phyloP scores from a whole-genome alignment of 2,888 invertebrate genomes.

The Chrysodeixis includens region DNA sequence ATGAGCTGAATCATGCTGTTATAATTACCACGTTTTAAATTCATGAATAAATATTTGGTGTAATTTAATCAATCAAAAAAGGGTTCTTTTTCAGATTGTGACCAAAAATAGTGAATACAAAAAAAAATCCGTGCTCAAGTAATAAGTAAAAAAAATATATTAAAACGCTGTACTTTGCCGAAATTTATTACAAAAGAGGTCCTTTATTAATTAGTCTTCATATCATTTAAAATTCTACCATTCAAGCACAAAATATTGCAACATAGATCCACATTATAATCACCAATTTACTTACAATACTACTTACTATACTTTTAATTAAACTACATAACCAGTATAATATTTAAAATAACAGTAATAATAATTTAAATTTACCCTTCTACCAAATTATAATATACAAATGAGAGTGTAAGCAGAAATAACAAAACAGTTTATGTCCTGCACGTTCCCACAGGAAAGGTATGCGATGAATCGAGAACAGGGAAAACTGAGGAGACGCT shows the following conservation, averaged over 20 bases:
- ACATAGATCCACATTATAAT: too few relatives aligned
- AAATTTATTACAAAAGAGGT: too few relatives aligned
- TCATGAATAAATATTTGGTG: conserved; percentile 48
- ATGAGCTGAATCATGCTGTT: conserved; percentile 84
- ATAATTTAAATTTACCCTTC: conserved; percentile 76
- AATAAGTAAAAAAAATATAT: too few relatives aligned
- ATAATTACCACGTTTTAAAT: conserved; percentile 74
- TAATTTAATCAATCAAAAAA: not conserved
- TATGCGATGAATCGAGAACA: conserved; percentile 76
- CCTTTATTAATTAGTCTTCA: too few relatives aligned
- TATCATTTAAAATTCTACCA: too few relatives aligned
- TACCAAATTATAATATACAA: conserved; percentile 88
- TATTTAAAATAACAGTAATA: conserved; percentile 64
- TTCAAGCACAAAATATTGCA: too few relatives aligned
- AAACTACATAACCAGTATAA: not conserved
- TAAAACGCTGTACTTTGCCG: too few relatives aligned
- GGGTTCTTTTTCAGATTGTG: not conserved
- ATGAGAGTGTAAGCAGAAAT: conserved; percentile 88
- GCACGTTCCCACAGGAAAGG: conserved; percentile 89
- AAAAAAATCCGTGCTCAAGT: not conserved
- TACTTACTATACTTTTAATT: not conserved
- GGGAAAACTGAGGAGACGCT: conserved; percentile 62
- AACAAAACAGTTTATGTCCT: conserved; percentile 88
- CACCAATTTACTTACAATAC: too few relatives aligned
- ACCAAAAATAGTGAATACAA: not conserved